A percentile compares a stretch with the other conserved stretches of the same genome.
Conservation (phyloP, 1,140 invertebrate species). For the Antheraea mylitta region DNA sequence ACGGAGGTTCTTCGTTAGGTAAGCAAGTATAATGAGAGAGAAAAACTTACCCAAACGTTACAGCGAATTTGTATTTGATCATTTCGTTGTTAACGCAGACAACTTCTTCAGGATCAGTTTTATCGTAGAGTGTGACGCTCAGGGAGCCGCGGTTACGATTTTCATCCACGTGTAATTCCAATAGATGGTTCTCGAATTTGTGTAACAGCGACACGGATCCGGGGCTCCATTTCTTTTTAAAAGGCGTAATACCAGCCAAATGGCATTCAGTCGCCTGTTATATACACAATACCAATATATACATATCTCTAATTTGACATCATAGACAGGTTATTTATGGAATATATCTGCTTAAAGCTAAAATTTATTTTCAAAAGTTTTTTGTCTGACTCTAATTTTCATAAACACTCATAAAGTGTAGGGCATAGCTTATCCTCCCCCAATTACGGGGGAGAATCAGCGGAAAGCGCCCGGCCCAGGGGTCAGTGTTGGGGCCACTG, state of each 20-base stretch:
- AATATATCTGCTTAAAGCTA: no score
- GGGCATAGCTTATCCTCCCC: no score
- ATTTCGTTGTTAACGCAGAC: conserved; percentile 58
- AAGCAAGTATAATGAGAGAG: neutral
- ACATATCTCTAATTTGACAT: no score
- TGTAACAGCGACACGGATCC: conserved; percentile 46
- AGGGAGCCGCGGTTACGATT: conserved; percentile 43
- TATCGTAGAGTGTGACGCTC: conserved; percentile 54
- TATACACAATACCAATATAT: neutral
- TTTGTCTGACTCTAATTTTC: no score
- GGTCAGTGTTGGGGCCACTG: no score
- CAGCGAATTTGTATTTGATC: conserved; percentile 62
- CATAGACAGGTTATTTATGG: no score
- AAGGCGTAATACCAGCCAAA: conserved; percentile 56
- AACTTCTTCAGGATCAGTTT: conserved; percentile 37
- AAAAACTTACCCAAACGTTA: conserved; percentile 55
- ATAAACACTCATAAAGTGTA: no score
- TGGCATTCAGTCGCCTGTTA: conserved; percentile 62
- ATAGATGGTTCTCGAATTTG: conserved; percentile 30
- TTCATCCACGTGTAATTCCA: conserved; percentile 61
- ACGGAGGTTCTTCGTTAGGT: no score
- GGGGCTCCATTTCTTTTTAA: conserved; percentile 57
- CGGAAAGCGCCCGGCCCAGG: no score
- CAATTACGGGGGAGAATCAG: no score
- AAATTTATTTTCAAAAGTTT: no score